phyloP scores from a whole-genome alignment of 30 jellyfish, hydroid and myxozoan genomes.

The Pelagia noctiluca region DNA sequence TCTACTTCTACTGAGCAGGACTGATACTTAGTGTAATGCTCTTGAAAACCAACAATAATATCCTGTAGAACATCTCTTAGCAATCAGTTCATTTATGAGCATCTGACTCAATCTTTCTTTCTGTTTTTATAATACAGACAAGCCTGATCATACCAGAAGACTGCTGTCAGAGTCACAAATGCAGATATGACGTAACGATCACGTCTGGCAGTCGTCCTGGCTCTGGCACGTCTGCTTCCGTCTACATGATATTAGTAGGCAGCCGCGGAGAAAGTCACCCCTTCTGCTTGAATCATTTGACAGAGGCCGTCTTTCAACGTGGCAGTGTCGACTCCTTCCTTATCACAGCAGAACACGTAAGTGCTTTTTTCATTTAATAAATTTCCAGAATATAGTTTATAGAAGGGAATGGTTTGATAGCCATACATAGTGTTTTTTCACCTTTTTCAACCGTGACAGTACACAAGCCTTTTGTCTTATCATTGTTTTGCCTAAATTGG shows the following conservation, averaged over 20 bases:
- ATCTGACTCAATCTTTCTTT: no score
- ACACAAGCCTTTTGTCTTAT: no score
- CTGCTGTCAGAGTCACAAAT: conserved; percentile 40
- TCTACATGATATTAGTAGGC: conserved; percentile 75
- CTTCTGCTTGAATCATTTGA: conserved; percentile 28
- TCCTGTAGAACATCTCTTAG: not conserved
- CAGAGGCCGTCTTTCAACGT: conserved; percentile 62
- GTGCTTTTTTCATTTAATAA: not conserved
- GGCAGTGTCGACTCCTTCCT: conserved; percentile 83
- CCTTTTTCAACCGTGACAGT: not conserved
- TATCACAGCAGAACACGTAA: conserved; percentile 42
- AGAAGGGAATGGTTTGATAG: no score
- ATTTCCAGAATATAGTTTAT: no score
- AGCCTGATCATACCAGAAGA: conserved; percentile 18
- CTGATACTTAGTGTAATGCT: no score
- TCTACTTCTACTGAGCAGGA: no score
- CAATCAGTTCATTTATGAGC: not conserved
- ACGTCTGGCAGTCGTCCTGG: conserved; percentile 87
- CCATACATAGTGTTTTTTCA: no score
- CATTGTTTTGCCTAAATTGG: no score
- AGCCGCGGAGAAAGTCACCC: conserved; percentile 71
- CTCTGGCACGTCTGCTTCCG: conserved; percentile 81
- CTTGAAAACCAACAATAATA: not conserved
- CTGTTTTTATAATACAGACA: conserved; percentile 35
- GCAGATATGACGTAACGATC: conserved; percentile 63